These are phyloP conservation scores for Plodia interpunctella DNA, from an alignment of 1,140 invertebrate genomes.

Conservation along the genomic window DNA sequence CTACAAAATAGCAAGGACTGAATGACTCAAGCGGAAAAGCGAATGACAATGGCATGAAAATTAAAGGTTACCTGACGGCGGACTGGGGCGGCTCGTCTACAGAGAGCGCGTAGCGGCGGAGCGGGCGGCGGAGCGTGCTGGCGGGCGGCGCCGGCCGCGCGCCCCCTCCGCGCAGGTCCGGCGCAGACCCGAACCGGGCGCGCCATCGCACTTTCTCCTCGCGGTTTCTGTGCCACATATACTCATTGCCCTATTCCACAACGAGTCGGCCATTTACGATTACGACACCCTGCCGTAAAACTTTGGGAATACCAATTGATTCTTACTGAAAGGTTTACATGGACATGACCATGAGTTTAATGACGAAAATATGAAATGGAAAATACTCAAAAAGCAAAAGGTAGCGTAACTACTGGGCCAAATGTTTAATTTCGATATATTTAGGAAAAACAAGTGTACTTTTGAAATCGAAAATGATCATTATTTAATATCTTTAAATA, in stretches of 20 bases:
- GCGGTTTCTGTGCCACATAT: conserved; percentile 49
- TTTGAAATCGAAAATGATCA: background rate
- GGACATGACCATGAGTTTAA: background rate
- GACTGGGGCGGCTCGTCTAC: conserved; percentile 80
- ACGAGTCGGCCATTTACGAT: conserved; percentile 15
- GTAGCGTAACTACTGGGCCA: conserved; percentile 11
- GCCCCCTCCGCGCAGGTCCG: conserved; percentile 72
- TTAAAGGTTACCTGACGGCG: conserved; percentile 52
- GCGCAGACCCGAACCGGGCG: conserved; percentile 62
- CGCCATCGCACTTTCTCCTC: conserved; percentile 44
- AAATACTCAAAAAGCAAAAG: conserved; percentile 9
- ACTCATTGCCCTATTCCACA: conserved; percentile 33
- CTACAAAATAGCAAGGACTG: background rate
- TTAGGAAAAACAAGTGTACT: background rate
- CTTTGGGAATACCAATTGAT: background rate
- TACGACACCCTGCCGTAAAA: background rate
- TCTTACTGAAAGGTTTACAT: too few relatives aligned
- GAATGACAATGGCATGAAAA: background rate
- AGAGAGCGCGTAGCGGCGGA: conserved; percentile 82
- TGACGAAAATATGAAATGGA: background rate
- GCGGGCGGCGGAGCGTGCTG: conserved; percentile 76
- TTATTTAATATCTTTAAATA: too few relatives aligned
- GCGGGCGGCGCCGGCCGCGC: conserved; percentile 72
- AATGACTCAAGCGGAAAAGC: background rate
- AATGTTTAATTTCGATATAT: background rate